Base-by-base conservation (phyloP, 2,113 vertebrate species). In the Cebus imitator region DNA sequence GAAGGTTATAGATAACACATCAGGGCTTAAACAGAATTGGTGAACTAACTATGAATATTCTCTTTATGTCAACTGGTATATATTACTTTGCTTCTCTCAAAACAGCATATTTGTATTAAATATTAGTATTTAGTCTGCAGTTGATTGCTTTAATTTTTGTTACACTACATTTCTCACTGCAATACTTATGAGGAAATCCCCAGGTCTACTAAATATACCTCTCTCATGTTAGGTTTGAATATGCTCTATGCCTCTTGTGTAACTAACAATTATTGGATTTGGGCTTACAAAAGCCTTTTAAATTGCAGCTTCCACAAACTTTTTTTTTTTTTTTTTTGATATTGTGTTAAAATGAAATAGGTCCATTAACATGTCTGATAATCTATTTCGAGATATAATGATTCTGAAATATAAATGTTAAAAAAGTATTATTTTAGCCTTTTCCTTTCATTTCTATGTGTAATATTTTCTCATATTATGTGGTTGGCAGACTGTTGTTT, bases 331-430 rank as follows among this genome's bases (percentile, higher is more conserved):
- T 64, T 61, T 82, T 94, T 64, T 61, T 23, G 25, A 27, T 80
- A 84, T 95, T 95, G 70, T 87, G n/a, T 90, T 94, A 78, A 94
- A 95, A 75, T 78, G 52, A 96, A 95, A 96, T 68, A 92, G 35
- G 20, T 11, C 79, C 66, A 75, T 78, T 93, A 91, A 95, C 80
- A 40, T 48, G 73, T 87, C 61, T 90, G 64, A 93, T 52, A 89
- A 86, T 35, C 55, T 75, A 73, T 91, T 96, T 88, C 20, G 61
- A 95, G 32, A 90, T 66, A 88, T 25, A 11, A 11, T 45, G 21
- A 95, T 92, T 79, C 84, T 82, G 66, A 97, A 96, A 95, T 73
- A 84, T 27, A 4, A 91, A 94, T 57, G 18, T 73, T 70, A 93
- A 81, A 75, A 90, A 90, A 72, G 11, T 57, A 87, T 87, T 68